Percentiles rank a stretch among this genome's conserved stretches.
These are phyloP conservation scores for Scolanthus callimorphus DNA, from an alignment of 92 coral and sea anemone species.

Conservation along the genomic window DNA sequence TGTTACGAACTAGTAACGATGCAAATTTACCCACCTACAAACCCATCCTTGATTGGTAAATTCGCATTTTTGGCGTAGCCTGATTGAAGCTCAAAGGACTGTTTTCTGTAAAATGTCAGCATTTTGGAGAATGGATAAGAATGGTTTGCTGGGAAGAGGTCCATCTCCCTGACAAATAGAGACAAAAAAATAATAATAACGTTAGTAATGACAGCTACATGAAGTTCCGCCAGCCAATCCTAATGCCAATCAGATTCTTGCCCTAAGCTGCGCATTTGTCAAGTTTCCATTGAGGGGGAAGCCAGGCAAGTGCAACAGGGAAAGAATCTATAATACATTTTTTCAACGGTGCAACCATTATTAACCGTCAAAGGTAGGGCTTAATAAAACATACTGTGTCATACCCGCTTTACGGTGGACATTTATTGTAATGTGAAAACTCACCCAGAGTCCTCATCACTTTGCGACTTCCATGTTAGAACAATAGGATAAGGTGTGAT, in stretches of 20 bases:
- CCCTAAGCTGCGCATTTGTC: too few species aligned
- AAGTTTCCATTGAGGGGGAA: too few species aligned
- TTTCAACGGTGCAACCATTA: too few species aligned
- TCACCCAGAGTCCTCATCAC: conserved; percentile 91
- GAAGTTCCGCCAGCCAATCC: too few species aligned
- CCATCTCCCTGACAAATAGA: conserved; percentile 91
- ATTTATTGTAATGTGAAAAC: too few species aligned
- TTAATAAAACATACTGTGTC: too few species aligned
- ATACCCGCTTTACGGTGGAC: too few species aligned
- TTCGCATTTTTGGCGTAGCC: conserved; percentile 38
- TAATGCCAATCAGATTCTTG: too few species aligned
- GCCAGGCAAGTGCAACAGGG: too few species aligned
- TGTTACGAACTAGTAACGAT: too few species aligned
- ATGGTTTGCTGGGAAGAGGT: conserved; percentile 74
- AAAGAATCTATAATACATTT: too few species aligned
- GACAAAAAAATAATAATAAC: conserved; percentile 5
- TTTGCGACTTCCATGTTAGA: conserved; percentile 84
- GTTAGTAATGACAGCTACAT: not conserved
- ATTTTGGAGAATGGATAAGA: conserved; percentile 89
- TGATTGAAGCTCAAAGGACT: conserved; percentile 84
- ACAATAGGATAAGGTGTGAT: conserved; percentile 82
- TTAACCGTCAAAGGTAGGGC: too few species aligned
- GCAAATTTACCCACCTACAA: conserved; percentile 56
- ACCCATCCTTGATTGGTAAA: conserved; percentile 74
- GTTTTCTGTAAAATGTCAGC: conserved; percentile 93